Evolutionary conservation across 2,797 vertebrate genomes (phyloP).

Genomic region (Anguilla marmorata): DNA sequence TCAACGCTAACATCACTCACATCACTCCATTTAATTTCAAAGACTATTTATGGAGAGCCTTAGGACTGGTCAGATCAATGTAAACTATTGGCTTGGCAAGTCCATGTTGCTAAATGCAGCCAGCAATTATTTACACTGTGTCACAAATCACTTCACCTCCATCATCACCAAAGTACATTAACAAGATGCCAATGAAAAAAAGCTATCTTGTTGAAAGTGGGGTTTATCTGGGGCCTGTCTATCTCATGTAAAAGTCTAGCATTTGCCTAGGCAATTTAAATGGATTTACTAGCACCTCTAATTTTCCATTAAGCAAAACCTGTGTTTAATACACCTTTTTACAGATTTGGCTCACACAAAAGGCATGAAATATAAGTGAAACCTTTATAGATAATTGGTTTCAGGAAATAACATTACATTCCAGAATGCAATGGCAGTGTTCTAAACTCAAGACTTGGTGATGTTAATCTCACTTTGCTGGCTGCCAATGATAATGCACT

Average conservation of each 20-base stretch:
- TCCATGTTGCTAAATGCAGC: too few relatives aligned
- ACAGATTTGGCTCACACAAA: neutral
- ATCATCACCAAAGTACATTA: neutral
- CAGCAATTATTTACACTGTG: too few relatives aligned
- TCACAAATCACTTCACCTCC: neutral
- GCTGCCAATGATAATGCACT: neutral
- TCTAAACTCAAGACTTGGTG: neutral
- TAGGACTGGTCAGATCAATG: neutral
- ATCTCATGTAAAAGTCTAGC: neutral
- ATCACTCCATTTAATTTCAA: neutral
- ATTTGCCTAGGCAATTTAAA: neutral
- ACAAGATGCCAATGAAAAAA: neutral
- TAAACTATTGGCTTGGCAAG: too few relatives aligned
- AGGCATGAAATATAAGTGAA: neutral
- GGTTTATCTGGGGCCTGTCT: neutral
- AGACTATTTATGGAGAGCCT: neutral
- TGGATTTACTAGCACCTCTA: neutral
- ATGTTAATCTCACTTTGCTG: neutral
- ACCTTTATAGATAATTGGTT: neutral
- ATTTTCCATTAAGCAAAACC: neutral
- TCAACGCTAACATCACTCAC: neutral
- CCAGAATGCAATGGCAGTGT: neutral
- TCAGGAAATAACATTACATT: neutral
- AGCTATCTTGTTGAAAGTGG: neutral
- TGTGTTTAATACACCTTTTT: neutral